These are phyloP conservation scores for Cercocebus atys DNA, from an alignment of 2,113 vertebrate genomes.

Conservation along the genomic window DNA sequence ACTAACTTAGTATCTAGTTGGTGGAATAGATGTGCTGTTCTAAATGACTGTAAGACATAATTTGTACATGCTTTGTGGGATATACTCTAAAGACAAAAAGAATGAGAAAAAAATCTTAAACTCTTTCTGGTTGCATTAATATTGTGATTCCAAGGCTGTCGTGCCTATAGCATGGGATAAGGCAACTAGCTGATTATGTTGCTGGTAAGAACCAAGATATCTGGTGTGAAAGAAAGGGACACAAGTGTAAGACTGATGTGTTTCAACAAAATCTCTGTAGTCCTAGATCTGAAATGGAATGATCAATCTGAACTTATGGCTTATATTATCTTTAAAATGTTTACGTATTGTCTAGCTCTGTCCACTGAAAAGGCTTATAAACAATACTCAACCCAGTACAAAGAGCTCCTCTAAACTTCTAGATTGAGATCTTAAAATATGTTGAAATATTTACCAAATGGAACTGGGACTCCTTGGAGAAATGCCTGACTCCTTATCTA, in stretches of 20 bases:
- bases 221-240: background rate
- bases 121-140: background rate
- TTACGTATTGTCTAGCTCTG: background rate
- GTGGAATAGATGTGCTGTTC: background rate
- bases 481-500: conserved; percentile 61
- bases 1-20: background rate
- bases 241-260: background rate
- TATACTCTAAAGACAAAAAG: background rate
- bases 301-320: background rate
- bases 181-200: background rate
- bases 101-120: background rate
- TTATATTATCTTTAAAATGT: conserved; percentile 9
- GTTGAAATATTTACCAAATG: conserved; percentile 44
- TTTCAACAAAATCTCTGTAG: background rate
- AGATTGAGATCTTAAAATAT: conserved; percentile 50
- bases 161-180: background rate
- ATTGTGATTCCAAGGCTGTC: background rate
- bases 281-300: background rate
- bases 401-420: background rate
- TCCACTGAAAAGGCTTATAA: background rate
- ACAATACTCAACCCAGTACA: background rate
- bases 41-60: background rate
- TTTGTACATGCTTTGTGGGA: background rate
- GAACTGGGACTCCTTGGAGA: conserved; percentile 42
- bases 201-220: background rate